Evolutionary conservation across 2,797 vertebrate species (phyloP).

Genomic region (Parotocinclus haroldoi): DNA sequence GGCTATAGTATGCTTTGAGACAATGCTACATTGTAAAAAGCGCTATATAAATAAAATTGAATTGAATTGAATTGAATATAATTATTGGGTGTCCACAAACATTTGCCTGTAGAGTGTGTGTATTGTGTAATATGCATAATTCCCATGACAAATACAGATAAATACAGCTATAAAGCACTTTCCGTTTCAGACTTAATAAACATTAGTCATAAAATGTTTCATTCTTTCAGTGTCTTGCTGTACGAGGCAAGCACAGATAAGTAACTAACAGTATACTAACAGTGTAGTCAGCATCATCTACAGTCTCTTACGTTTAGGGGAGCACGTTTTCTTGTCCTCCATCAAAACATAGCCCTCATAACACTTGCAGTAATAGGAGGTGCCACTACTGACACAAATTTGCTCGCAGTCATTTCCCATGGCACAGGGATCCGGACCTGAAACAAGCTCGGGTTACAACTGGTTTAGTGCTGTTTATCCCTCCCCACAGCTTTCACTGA

Average conservation of each 20-base stretch:
- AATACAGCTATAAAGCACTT: too few species aligned
- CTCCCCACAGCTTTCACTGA: constrained; percentile 23
- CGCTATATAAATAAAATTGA: too few species aligned
- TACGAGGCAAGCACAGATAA: too few species aligned
- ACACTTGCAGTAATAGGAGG: constrained; percentile 80
- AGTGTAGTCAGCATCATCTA: constrained; percentile 24
- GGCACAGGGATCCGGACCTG: constrained; percentile 78
- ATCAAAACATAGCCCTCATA: constrained; percentile 77
- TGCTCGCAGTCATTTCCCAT: constrained; percentile 82
- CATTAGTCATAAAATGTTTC: constrained; percentile 22
- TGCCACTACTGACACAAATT: constrained; percentile 75
- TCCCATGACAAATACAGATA: constrained; percentile 27
- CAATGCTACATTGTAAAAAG: too few species aligned
- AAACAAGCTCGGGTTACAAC: constrained; percentile 56
- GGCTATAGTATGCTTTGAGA: too few species aligned
- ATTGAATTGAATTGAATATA: too few species aligned
- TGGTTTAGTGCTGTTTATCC: constrained; percentile 34
- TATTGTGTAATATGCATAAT: constrained; percentile 17
- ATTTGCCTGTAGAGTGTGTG: background rate
- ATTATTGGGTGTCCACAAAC: background rate
- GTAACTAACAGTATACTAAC: too few species aligned
- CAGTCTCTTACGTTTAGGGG: constrained; percentile 71
- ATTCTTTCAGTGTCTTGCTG: background rate
- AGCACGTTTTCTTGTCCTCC: constrained; percentile 81
- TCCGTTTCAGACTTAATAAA: too few species aligned